Evolutionary conservation across 2,888 invertebrate genomes (phyloP).

Genomic region (Meiosimyza platycephala): DNA sequence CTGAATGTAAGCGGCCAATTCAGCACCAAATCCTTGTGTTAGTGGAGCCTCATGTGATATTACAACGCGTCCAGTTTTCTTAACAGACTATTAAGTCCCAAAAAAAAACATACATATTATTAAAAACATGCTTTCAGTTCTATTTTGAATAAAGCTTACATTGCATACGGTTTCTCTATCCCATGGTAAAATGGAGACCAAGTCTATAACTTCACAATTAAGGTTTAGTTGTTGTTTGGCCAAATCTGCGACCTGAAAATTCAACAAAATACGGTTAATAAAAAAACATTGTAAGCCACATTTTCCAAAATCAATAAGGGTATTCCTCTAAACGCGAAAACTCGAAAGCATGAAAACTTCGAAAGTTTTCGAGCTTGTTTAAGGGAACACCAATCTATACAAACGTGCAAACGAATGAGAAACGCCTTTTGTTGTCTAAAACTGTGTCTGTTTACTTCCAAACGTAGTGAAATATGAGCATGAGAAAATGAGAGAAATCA

Average conservation of each 20-base stretch:
- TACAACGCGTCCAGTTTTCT: constrained; percentile 92
- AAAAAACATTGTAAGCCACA: no score
- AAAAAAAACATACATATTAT: constrained; percentile 6
- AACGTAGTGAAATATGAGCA: no score
- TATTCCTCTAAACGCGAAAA: no score
- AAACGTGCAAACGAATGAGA: no score
- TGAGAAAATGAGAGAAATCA: no score
- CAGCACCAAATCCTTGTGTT: constrained; percentile 95
- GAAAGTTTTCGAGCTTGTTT: no score
- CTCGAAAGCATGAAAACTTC: no score
- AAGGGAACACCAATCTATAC: no score
- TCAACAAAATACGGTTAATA: no score
- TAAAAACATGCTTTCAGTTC: neutral
- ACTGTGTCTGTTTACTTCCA: no score
- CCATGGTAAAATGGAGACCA: constrained; percentile 96
- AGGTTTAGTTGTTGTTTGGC: constrained; percentile 80
- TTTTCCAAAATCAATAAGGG: no score
- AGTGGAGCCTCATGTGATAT: constrained; percentile 97
- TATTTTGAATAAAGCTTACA: constrained; percentile 70
- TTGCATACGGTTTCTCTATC: constrained; percentile 90
- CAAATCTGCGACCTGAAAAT: constrained; percentile 81
- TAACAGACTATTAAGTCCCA: constrained; percentile 82
- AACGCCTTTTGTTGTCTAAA: no score
- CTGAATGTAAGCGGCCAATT: constrained; percentile 93
- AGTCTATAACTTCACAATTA: constrained; percentile 94